Conservation (phyloP, 2,113 vertebrate genomes). For the Plecturocebus donacophilus region DNA sequence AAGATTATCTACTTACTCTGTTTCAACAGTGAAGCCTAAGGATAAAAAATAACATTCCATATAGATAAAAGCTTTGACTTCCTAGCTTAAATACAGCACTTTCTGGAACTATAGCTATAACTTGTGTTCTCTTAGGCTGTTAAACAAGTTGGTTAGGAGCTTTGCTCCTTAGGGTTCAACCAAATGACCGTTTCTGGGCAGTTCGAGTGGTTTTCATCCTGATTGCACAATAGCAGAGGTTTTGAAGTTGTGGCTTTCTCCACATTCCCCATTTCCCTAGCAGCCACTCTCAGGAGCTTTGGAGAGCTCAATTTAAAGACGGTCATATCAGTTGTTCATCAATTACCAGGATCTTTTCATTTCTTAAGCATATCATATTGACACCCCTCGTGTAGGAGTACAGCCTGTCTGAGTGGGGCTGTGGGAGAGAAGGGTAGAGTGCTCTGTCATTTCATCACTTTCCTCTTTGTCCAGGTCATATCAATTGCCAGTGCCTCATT, state of each 20-base stretch:
- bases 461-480: neutral
- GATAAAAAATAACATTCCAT: slow-evolving; percentile 63
- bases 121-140: slow-evolving; percentile 59
- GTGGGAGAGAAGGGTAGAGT: neutral
- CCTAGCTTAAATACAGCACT: neutral
- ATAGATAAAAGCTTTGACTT: slow-evolving; percentile 2
- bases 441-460: neutral
- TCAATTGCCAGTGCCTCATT: neutral
- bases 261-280: slow-evolving; percentile 30
- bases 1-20: slow-evolving; percentile 72
- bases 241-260: slow-evolving; percentile 68
- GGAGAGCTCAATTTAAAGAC: neutral
- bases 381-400: neutral
- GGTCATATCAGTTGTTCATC: neutral
- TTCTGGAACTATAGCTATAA: neutral
- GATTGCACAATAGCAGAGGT: slow-evolving; percentile 44
- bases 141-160: slow-evolving; percentile 1
- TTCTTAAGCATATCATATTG: neutral
- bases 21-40: slow-evolving; percentile 74
- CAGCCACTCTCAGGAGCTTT: slow-evolving; percentile 6
- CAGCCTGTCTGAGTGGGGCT: neutral
- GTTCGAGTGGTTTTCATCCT: slow-evolving; percentile 41
- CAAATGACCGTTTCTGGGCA: slow-evolving; percentile 27
- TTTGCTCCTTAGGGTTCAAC: slow-evolving; percentile 45
- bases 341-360: neutral